Percentiles rank a stretch among this genome's conserved stretches.
These are phyloP conservation scores for Diorhabda elongata DNA, from an alignment of 1,140 invertebrate genomes.

Conservation along the genomic window DNA sequence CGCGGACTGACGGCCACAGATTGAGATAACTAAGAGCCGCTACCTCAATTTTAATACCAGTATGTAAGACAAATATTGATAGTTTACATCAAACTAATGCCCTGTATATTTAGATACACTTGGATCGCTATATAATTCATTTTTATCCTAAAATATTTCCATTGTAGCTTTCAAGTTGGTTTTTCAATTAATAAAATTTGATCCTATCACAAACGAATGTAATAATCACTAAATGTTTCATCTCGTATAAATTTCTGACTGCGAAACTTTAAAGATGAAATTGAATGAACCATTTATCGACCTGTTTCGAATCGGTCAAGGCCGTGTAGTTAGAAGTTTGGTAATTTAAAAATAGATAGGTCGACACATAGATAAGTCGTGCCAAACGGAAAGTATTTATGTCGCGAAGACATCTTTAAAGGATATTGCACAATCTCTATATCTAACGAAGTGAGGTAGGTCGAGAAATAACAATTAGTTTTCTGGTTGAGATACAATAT, in stretches of 20 bases:
- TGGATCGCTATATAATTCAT: neutral
- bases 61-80: no score
- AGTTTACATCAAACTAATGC: neutral
- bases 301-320: neutral
- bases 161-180: neutral
- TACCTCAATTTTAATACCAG: no score
- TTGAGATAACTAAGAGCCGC: no score
- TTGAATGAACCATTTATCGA: neutral
- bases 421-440: neutral
- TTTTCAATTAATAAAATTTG: neutral
- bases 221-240: neutral
- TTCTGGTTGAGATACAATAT: neutral
- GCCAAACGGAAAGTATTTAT: constrained; percentile 2
- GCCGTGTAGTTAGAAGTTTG: neutral
- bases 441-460: neutral
- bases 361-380: neutral
- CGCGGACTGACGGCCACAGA: no score
- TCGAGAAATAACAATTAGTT: constrained; percentile 2
- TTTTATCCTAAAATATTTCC: neutral
- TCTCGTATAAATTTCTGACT: neutral
- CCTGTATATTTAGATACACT: neutral
- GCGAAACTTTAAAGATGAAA: neutral
- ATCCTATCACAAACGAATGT: no score
- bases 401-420: neutral
- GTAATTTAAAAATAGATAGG: constrained; percentile 3